Evolutionary conservation across 2,113 vertebrate genomes (phyloP), one percentile per base, ranked within the genome.

Genomic region (Aptenodytes patagonicus): DNA sequence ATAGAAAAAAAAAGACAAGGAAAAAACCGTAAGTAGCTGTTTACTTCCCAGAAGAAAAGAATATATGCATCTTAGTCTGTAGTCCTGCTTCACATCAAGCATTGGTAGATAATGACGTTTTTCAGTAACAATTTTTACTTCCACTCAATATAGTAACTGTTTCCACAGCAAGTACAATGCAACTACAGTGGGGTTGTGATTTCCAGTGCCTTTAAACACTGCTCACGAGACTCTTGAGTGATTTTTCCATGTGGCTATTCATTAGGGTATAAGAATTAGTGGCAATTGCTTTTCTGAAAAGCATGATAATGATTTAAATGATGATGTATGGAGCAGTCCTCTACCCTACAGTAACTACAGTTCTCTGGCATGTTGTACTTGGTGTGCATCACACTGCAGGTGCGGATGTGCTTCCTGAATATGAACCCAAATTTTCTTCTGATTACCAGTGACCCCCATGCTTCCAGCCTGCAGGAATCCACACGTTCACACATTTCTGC

Each of bases 101-200:
- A 68, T 12, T 86, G 47, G 13, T 34, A 52, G 3, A 4, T 26
- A 83, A 61, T 5, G 20, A 28, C 25, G 49, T 42, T 76, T 60
- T 75, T 87, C 38, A 71, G 49, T 25, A 79, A n/a, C 17, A 55
- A 10, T 69, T 84, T 94, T 85, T 82, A 70, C 12, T 55, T 91
- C 52, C 16, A 13, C 7, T 76, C 7, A 5, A 16, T 25, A n/a
- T 12, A 72, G n/a, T 46, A 46, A 62, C 60, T 71, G 14, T 75
- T 89, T 91, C 52, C 44, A 61, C 47, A 70, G 29, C 42, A 93
- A 69, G 26, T 57, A 70, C 28, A 51, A 22, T 10, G 21, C n/a
- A 87, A 0, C 65, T 65, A 21, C 0, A 0, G 29, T 13, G 18
- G 24, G 28, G 29, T 31, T 91, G 47, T 36, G 47, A 68, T 32